Evolutionary conservation across 2,113 vertebrate genomes (phyloP).

Genomic region (Lasiurus cinereus): DNA sequence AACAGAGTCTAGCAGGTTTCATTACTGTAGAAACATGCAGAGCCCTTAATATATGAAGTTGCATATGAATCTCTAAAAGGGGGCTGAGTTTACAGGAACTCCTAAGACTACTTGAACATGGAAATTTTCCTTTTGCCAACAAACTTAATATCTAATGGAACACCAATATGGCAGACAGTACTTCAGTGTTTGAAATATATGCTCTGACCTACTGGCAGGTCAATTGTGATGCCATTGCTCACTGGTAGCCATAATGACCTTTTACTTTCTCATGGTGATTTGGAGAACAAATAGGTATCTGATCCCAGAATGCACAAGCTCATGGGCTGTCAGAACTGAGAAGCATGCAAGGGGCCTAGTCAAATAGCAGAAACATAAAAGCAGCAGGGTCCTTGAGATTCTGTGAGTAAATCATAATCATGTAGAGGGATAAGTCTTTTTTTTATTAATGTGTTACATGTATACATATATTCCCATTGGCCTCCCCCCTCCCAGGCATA

Average conservation of each 20-base stretch:
- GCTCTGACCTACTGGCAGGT: neutral
- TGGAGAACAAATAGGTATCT: neutral
- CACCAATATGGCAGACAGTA: neutral
- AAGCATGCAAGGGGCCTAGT: neutral
- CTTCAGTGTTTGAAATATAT: neutral
- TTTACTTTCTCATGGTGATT: neutral
- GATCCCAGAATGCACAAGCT: neutral
- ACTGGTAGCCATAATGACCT: neutral
- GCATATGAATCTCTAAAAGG: neutral
- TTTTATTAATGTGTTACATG: no score
- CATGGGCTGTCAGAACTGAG: neutral
- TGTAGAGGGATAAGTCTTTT: neutral
- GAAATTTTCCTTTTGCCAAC: neutral
- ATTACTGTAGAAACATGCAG: neutral
- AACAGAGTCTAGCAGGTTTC: slow-evolving; percentile 47
- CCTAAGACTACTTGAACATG: neutral
- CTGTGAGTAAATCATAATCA: neutral
- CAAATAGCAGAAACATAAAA: neutral
- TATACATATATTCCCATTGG: no score
- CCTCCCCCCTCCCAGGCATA: no score
- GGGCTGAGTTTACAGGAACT: neutral
- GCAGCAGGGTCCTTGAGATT: neutral
- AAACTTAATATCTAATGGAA: neutral
- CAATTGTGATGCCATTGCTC: neutral
- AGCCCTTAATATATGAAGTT: neutral